These are phyloP conservation scores for Lampropteryx suffumata DNA, from an alignment of 2,888 invertebrate genomes.

Conservation along the genomic window DNA sequence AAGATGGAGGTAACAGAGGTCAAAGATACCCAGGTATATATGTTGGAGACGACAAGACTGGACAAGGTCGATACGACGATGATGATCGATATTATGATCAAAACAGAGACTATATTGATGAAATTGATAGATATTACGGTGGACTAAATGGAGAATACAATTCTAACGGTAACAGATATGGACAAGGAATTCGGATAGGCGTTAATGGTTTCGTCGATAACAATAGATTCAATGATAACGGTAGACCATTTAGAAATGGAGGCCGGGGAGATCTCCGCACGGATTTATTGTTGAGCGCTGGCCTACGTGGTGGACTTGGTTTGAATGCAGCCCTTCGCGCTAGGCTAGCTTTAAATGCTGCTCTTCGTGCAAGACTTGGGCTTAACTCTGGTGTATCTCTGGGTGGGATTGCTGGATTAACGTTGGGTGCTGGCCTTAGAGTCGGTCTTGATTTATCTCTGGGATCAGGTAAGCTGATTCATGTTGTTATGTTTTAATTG, in stretches of 20 bases:
- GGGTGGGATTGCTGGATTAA: slow-evolving; percentile 2
- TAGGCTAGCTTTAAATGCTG: slow-evolving; percentile 11
- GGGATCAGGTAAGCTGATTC: slow-evolving; percentile 4
- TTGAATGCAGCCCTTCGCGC: slow-evolving; percentile 5
- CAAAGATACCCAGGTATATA: slow-evolving; percentile 14
- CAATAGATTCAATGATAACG: background rate
- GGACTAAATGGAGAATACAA: background rate
- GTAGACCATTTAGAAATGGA: slow-evolving; percentile 1
- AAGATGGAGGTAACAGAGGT: background rate
- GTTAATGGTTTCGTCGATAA: slow-evolving; percentile 5
- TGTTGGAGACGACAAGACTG: slow-evolving; percentile 2
- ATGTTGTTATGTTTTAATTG: too few relatives aligned
- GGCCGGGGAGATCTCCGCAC: slow-evolving; percentile 2
- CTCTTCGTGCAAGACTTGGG: slow-evolving; percentile 8
- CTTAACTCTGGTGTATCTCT: slow-evolving; percentile 3
- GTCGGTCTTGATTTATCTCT: slow-evolving; percentile 13
- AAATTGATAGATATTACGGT: background rate
- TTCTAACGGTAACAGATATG: slow-evolving; percentile 2
- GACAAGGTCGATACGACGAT: background rate
- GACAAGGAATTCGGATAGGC: slow-evolving; percentile 13
- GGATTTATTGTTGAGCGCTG: slow-evolving; percentile 3
- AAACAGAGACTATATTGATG: background rate
- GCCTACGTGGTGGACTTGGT: slow-evolving; percentile 3
- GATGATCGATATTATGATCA: background rate
- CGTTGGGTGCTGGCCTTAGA: slow-evolving; percentile 11